Evolutionary conservation across 2,797 vertebrate species (phyloP), one percentile per base, ranked within the genome.

Genomic region (Intellagama lesueurii): DNA sequence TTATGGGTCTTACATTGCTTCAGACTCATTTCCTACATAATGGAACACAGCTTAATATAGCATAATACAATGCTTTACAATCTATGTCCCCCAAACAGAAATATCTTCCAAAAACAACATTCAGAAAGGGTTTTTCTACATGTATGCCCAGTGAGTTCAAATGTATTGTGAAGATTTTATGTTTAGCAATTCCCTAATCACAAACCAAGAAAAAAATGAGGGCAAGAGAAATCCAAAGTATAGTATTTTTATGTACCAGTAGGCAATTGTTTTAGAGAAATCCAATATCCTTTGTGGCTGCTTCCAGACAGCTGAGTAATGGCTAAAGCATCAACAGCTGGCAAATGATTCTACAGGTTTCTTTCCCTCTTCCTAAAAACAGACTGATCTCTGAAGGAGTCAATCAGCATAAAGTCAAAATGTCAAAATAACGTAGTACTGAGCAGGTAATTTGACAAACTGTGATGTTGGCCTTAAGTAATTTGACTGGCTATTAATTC

Each of bases 271-370:
- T 89, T 73, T 91, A 94, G 87, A 90, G 96, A 95, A 96, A 97
- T 93, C 91, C 91, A 95, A 94, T 95, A 94, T 64, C 85, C 88
- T 95, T 92, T 96, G 95, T 95, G 96, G 95, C 94, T 97, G 90
- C 81, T 95, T 96, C 93, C 95, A 96, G 96, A 96, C 96, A 96
- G 95, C 95, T 97, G 96, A 97, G 95, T 96, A 97, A 96, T 94
- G 94, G 94, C 80, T 93, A 89, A 96, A 96, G 93, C 89, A 95
- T 95, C 94, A 96, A 95, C 96, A 97, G 96, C 95, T 96, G 96
- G 94, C 93, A 94, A 95, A 90, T 69, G 91, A 95, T 93, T 96
- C 93, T 88, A 88, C 88, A 32, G 81, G 89, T 91, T 91, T 93
- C 64, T 80, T 91, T 90, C 68, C 87, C 93, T 52, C 88, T 88